Percentiles rank a stretch among this genome's conserved stretches.
These are phyloP conservation scores for Amphiura filiformis DNA, from an alignment of 35 echinoderm and acorn worm genomes.

Conservation along the genomic window DNA sequence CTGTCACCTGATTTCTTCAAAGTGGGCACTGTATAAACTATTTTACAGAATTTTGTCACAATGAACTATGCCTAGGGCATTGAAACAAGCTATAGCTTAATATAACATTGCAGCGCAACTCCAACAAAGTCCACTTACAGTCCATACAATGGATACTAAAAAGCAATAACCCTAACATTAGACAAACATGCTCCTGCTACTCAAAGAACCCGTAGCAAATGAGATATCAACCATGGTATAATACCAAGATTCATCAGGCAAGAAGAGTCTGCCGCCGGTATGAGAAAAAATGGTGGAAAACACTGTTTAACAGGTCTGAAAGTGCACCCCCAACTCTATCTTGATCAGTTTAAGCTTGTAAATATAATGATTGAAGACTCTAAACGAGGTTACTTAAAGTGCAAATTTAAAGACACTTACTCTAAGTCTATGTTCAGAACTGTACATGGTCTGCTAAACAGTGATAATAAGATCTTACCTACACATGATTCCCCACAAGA, in stretches of 20 bases:
- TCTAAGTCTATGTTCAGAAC: constrained; percentile 5
- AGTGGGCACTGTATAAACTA: too few relatives aligned
- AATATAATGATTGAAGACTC: neutral
- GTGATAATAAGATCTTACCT: neutral
- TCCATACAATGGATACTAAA: too few relatives aligned
- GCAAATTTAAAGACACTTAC: neutral
- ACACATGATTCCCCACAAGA: neutral
- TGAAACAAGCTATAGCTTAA: too few relatives aligned
- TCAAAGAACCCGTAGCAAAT: neutral
- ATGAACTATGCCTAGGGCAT: too few relatives aligned
- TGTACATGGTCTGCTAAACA: neutral
- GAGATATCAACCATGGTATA: neutral
- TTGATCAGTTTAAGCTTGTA: neutral
- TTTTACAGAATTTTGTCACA: too few relatives aligned
- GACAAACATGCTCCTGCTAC: constrained; percentile 2
- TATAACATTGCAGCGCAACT: too few relatives aligned
- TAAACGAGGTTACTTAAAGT: neutral
- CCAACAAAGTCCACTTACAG: too few relatives aligned
- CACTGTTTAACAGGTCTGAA: neutral
- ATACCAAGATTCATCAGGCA: neutral
- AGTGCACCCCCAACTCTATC: neutral
- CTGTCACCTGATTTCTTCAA: too few relatives aligned
- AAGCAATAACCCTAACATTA: neutral
- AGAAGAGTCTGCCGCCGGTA: neutral
- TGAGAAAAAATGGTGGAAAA: neutral